Evolutionary conservation across 2,797 vertebrate genomes (phyloP), one percentile per base, ranked within the genome.

Genomic region (Carapus acus): DNA sequence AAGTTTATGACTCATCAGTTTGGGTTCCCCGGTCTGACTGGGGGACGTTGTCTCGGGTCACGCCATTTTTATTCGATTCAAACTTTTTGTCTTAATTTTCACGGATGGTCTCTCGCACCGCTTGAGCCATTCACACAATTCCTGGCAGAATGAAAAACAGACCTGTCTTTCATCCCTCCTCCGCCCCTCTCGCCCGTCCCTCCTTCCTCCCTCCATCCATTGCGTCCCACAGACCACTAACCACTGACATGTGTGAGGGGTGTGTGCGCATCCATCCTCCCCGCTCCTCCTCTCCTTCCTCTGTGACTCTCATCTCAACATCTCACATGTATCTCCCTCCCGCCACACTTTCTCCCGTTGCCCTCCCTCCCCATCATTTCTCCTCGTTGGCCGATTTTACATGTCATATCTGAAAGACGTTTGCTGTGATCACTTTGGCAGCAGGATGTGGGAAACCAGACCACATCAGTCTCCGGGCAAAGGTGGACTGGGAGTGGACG

Each of bases 201-300:
- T 42, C 55, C 49, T 51, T 49, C 67, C 46, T 65, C 62, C 51
- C 60, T 74, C 43, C 65, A 66, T 72, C 65, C 68, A 65, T 72
- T 66, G 69, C 61, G 49, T 66, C 71, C 79, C 78, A 58, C 79
- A 81, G 78, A 79, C 80, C 81, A 50, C 82, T 87, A 88, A 88
- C 83, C 82, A 83, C 83, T 85, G 79, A 84, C 86, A 88, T 85
- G 83, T 87, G 85, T 87, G 77, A 60, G 78, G 74, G 81, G 80
- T 77, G 79, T 81, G 81, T 69, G 44, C 12, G 37, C 60, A 66
- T 60, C 76, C 68, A 67, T 73, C 68, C 66, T 67, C 58, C 56
- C 55, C 12, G 2, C 34, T 44, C 47, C 57, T 56, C 48, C 19
- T 11, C 34, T 34, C 20, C 50, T 31, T 22, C 51, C 46, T 31